A percentile compares a stretch with the other conserved stretches of the same genome.
phyloP scores from a whole-genome alignment of 1,140 invertebrate genomes.

The Lithobius niger region DNA sequence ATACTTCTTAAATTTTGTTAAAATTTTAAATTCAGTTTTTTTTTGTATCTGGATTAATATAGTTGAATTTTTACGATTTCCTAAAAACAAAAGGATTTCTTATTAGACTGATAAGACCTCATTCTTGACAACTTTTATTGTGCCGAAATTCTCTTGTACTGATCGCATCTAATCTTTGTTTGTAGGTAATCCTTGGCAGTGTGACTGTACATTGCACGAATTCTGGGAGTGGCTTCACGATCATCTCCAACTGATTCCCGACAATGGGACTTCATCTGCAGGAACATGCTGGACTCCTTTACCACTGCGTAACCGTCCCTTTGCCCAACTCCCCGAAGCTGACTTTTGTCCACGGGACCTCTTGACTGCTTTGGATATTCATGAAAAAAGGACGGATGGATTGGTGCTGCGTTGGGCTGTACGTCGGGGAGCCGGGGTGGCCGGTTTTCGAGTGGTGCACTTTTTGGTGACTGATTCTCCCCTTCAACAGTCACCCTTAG shows the following conservation, averaged over 20 bases:
- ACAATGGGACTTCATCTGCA: constrained; percentile 20
- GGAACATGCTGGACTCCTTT: constrained; percentile 63
- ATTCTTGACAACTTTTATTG: too few relatives aligned
- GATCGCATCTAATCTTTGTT: too few relatives aligned
- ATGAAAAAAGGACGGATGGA: constrained; percentile 76
- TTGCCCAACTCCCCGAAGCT: constrained; percentile 58
- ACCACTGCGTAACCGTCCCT: constrained; percentile 54
- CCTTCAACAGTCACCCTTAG: constrained; percentile 48
- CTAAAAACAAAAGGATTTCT: too few relatives aligned
- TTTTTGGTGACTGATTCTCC: constrained; percentile 38
- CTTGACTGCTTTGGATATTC: constrained; percentile 63
- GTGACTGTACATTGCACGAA: constrained; percentile 68
- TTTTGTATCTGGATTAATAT: too few relatives aligned
- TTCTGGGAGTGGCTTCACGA: constrained; percentile 77
- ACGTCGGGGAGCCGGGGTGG: constrained; percentile 67
- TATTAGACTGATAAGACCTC: too few relatives aligned
- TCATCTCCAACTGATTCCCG: constrained; percentile 45
- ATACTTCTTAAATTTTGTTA: too few relatives aligned
- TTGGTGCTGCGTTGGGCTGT: constrained; percentile 77
- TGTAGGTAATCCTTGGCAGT: constrained; percentile 65
- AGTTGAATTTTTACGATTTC: too few relatives aligned
- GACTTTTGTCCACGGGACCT: constrained; percentile 67
- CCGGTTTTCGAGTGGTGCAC: constrained; percentile 73
- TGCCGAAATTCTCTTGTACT: too few relatives aligned
- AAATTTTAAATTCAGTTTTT: too few relatives aligned